These are phyloP conservation scores for Lepetodrilus schrolli DNA, from an alignment of 2,888 invertebrate species.

Conservation along the genomic window DNA sequence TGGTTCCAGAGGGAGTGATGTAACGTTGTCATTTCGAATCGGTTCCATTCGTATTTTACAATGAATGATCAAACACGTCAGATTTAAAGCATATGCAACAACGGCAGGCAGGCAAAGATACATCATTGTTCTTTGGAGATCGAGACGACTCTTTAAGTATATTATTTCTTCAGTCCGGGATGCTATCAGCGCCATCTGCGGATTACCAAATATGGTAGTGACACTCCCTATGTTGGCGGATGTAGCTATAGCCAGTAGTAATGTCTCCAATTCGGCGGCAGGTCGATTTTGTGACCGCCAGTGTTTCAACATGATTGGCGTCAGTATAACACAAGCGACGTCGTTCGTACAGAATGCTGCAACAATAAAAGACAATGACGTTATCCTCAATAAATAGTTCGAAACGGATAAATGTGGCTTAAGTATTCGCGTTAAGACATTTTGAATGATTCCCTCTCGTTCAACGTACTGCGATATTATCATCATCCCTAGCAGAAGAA, in stretches of 20 bases:
- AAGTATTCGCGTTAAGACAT: slow-evolving; percentile 38
- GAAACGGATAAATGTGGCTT: slow-evolving; percentile 36
- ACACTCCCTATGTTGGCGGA: slow-evolving; percentile 51
- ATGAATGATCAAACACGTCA: slow-evolving; percentile 42
- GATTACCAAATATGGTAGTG: slow-evolving; percentile 47
- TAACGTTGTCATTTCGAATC: not conserved
- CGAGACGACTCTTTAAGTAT: slow-evolving; percentile 37
- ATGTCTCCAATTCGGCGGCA: slow-evolving; percentile 41
- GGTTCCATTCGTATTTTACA: slow-evolving; percentile 21
- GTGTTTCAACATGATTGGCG: slow-evolving; percentile 46
- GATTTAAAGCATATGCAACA: slow-evolving; percentile 41
- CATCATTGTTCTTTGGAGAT: slow-evolving; percentile 37
- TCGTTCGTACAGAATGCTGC: slow-evolving; percentile 53
- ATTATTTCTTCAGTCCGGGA: slow-evolving; percentile 37
- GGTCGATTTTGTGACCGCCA: slow-evolving; percentile 50
- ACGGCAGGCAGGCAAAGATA: slow-evolving; percentile 45
- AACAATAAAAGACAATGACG: slow-evolving; percentile 38
- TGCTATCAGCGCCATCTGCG: slow-evolving; percentile 49
- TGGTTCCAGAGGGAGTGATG: too few relatives aligned
- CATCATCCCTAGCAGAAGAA: slow-evolving; percentile 52
- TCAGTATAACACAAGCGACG: slow-evolving; percentile 45
- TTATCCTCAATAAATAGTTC: slow-evolving; percentile 43
- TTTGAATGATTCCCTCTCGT: slow-evolving; percentile 43
- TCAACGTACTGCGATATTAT: slow-evolving; percentile 47
- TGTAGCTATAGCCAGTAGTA: slow-evolving; percentile 48